Conservation (phyloP, 2,113 vertebrate species). For the Apteryx mantelli region DNA sequence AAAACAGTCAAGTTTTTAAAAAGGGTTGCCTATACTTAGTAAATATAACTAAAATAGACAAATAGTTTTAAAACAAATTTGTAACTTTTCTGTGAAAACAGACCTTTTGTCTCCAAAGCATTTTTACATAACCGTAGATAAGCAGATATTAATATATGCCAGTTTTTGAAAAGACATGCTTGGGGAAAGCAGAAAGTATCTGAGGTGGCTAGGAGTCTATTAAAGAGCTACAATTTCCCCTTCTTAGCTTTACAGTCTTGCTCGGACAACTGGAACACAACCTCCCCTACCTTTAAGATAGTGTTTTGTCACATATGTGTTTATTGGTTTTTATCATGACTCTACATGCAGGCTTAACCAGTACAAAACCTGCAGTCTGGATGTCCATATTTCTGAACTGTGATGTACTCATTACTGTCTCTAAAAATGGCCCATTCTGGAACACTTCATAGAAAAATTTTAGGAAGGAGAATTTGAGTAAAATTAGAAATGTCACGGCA, state of each 20-base stretch:
- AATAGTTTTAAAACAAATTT: background rate
- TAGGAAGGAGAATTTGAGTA: background rate
- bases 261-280: background rate
- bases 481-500: background rate
- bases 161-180: background rate
- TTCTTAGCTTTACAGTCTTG: background rate
- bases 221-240: background rate
- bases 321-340: background rate
- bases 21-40: background rate
- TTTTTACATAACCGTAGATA: background rate
- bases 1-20: background rate
- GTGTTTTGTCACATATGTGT: fast-evolving
- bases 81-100: background rate
- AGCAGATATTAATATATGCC: too few relatives aligned
- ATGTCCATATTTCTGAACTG: background rate
- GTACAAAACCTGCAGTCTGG: background rate
- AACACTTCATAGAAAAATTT: background rate
- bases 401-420: background rate
- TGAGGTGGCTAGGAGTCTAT: background rate
- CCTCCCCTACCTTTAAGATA: background rate
- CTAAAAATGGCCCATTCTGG: background rate
- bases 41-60: background rate
- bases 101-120: background rate
- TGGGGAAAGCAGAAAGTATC: background rate
- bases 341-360: background rate